These are phyloP conservation scores for Coccyzus lansbergi DNA, from an alignment of 2,797 vertebrate genomes.

Conservation along the genomic window DNA sequence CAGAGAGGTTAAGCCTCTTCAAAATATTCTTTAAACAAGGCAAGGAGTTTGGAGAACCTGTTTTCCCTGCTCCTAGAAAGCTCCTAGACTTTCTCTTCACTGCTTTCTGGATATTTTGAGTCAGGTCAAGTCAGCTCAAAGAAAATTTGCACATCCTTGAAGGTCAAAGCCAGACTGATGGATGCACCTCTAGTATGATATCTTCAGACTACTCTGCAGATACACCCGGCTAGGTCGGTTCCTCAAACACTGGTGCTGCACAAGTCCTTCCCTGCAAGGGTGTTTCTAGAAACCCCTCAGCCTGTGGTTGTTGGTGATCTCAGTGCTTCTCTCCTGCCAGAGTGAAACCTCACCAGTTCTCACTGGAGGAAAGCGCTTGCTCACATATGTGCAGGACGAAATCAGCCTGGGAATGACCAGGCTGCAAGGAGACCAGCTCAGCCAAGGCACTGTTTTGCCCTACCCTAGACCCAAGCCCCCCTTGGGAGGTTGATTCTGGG, in stretches of 20 bases:
- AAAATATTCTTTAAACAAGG: rapidly evolving
- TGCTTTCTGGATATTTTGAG: background rate
- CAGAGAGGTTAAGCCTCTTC: background rate
- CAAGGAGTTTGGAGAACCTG: rapidly evolving
- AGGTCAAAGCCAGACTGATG: background rate
- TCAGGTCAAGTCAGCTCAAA: background rate
- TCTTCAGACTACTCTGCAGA: background rate
- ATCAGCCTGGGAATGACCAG: background rate
- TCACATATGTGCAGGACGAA: background rate
- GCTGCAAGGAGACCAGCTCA: background rate
- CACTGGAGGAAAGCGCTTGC: background rate
- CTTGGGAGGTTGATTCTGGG: background rate
- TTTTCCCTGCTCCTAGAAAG: background rate
- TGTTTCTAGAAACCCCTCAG: background rate
- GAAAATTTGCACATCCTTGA: background rate
- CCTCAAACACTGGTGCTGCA: background rate
- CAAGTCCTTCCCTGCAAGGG: background rate
- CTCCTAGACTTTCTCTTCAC: background rate
- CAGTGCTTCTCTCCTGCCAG: background rate
- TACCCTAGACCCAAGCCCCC: background rate
- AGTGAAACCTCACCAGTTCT: background rate
- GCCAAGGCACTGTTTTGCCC: background rate
- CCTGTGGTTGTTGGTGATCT: rapidly evolving
- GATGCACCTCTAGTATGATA: rapidly evolving
- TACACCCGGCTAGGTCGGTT: rapidly evolving